Percentiles rank a stretch among this genome's conserved stretches.
phyloP scores from a whole-genome alignment of 1,140 invertebrate species.

The Mycetomoellerius zeteki region DNA sequence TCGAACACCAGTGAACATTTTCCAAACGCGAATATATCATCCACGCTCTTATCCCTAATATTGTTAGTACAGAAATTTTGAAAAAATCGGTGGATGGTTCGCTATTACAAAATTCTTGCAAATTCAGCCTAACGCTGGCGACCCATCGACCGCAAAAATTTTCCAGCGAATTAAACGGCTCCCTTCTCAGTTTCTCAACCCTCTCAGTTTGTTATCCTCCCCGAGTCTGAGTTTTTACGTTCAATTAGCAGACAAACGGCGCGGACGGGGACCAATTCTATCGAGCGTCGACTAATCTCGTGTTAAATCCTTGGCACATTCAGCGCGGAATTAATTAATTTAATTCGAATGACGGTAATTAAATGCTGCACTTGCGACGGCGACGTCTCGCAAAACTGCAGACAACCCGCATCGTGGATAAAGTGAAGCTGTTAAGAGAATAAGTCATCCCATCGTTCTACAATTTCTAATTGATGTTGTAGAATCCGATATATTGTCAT shows the following conservation, averaged over 20 bases:
- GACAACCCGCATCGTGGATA: neutral
- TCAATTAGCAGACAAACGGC: conserved; percentile 47
- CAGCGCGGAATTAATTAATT: conserved; percentile 59
- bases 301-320: conserved; percentile 15
- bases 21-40: conserved; percentile 70
- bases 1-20: conserved; percentile 64
- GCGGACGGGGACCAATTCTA: neutral
- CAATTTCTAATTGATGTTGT: conserved; percentile 23
- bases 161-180: conserved; percentile 54
- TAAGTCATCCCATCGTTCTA: neutral
- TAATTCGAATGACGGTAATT: conserved; percentile 49
- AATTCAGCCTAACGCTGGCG: neutral
- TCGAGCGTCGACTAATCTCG: conserved; percentile 30
- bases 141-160: conserved; percentile 11
- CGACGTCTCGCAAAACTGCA: conserved; percentile 8
- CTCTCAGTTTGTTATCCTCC: neutral
- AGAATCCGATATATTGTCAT: neutral
- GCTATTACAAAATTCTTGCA: conserved; percentile 59
- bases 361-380: conserved; percentile 4
- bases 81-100: neutral
- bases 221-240: conserved; percentile 1
- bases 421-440: conserved; percentile 17
- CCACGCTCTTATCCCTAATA: conserved; percentile 38
- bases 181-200: neutral
- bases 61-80: conserved; percentile 40